A percentile compares a stretch with the other conserved stretches of the same genome.
These are phyloP conservation scores for Gnatocerus cornutus DNA, from an alignment of 2,888 invertebrate species.

Conservation along the genomic window DNA sequence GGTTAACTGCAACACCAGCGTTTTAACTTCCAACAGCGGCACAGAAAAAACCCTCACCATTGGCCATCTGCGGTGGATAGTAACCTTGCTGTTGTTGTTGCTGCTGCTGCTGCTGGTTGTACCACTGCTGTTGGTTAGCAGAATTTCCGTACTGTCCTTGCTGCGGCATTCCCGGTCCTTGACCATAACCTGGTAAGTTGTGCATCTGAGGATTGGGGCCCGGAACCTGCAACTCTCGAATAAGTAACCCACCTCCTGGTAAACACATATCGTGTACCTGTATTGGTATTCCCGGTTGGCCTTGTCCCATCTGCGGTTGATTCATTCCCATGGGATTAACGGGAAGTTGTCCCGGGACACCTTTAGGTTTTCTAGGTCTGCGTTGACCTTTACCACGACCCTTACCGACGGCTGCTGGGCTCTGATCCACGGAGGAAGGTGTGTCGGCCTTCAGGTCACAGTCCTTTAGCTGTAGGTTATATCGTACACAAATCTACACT, in stretches of 20 bases:
- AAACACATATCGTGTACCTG: constrained; percentile 47
- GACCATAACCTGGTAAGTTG: constrained; percentile 61
- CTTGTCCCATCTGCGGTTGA: constrained; percentile 60
- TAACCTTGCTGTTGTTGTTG: constrained; percentile 67
- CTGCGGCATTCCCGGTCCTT: constrained; percentile 59
- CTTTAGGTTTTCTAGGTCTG: constrained; percentile 73
- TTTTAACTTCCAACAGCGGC: background rate
- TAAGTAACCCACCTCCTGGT: background rate
- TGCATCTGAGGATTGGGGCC: constrained; percentile 67
- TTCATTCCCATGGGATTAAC: constrained; percentile 61
- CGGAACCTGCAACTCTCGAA: constrained; percentile 59
- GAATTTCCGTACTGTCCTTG: constrained; percentile 66
- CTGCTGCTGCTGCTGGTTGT: constrained; percentile 72
- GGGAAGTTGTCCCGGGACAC: constrained; percentile 65
- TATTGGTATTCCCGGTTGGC: constrained; percentile 54
- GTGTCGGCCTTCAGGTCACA: constrained; percentile 79
- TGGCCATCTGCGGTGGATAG: constrained; percentile 73
- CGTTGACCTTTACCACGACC: constrained; percentile 72
- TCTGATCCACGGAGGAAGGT: constrained; percentile 80
- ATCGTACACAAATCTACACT: constrained; percentile 52
- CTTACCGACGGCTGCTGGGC: constrained; percentile 69
- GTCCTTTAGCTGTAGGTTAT: constrained; percentile 72
- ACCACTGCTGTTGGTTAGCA: constrained; percentile 76
- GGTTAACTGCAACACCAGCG: constrained; percentile 64
- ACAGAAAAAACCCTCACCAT: constrained; percentile 55